Conservation (phyloP, 2,888 invertebrate genomes). For the Mesopsocus fuscifrons region DNA sequence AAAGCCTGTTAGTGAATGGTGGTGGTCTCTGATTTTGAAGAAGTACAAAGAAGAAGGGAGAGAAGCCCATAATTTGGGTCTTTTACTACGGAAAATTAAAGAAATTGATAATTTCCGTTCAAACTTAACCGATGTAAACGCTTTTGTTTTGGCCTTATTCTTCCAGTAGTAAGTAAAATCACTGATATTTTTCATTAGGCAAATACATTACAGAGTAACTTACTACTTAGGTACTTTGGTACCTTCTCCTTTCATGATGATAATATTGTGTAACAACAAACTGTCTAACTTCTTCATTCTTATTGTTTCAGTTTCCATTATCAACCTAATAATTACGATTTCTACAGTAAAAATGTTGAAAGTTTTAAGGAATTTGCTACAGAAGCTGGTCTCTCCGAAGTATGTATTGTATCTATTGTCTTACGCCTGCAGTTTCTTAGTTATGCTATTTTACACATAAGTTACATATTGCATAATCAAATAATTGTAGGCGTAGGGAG, state of each 20-base stretch:
- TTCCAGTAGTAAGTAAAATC: conserved; percentile 38
- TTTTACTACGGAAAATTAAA: conserved; percentile 27
- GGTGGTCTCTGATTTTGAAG: conserved; percentile 25
- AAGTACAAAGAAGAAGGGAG: conserved; percentile 27
- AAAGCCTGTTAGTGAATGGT: conserved; percentile 21
- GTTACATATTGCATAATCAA: too few relatives aligned
- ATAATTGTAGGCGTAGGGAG: too few relatives aligned
- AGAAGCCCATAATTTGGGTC: conserved; percentile 30
- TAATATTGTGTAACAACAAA: too few relatives aligned
- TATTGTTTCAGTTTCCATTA: conserved; percentile 31
- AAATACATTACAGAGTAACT: too few relatives aligned
- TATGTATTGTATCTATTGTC: too few relatives aligned
- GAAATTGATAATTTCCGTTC: conserved; percentile 27
- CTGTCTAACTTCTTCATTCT: too few relatives aligned
- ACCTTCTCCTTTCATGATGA: too few relatives aligned
- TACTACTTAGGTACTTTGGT: too few relatives aligned
- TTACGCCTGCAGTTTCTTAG: too few relatives aligned
- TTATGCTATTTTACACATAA: too few relatives aligned
- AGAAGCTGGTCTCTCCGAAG: conserved; percentile 28
- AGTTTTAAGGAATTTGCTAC: conserved; percentile 31
- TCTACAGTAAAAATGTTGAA: conserved; percentile 32
- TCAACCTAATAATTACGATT: conserved; percentile 33
- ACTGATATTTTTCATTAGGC: too few relatives aligned
- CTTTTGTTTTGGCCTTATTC: conserved; percentile 31
- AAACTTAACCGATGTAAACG: conserved; percentile 26